phyloP scores from a whole-genome alignment of 2,113 vertebrate species.

The Sturnus vulgaris region DNA sequence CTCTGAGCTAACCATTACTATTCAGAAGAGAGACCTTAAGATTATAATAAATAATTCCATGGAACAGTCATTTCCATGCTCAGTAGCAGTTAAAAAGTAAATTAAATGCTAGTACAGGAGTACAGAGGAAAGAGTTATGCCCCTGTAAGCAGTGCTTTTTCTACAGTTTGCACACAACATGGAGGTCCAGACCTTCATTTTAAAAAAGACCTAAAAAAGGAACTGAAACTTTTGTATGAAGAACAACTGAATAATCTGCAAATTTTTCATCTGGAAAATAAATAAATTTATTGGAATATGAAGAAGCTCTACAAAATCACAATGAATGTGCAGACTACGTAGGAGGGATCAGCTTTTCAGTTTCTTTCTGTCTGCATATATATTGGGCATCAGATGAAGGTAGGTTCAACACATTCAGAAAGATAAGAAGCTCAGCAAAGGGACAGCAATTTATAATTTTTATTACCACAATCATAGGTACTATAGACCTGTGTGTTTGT shows the following conservation, averaged over 20 bases:
- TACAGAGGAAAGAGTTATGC: background rate
- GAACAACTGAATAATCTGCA: background rate
- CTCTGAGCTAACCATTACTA: constrained; percentile 1
- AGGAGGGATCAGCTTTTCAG: background rate
- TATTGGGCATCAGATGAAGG: background rate
- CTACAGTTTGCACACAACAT: background rate
- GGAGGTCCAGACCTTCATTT: background rate
- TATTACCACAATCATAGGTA: background rate
- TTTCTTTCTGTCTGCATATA: background rate
- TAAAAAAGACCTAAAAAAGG: background rate
- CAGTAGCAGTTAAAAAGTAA: background rate
- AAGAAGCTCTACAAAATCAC: background rate
- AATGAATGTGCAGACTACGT: rapidly evolving
- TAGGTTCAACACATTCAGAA: background rate
- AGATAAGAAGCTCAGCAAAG: background rate
- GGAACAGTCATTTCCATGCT: background rate
- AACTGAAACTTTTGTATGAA: background rate
- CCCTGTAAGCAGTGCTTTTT: background rate
- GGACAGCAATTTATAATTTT: background rate
- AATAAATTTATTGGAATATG: background rate
- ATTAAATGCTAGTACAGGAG: background rate
- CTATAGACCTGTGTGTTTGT: background rate
- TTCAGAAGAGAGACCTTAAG: constrained; percentile 24
- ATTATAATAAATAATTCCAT: background rate
- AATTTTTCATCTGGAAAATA: background rate